Percentiles rank a stretch among this genome's conserved stretches.
These are phyloP conservation scores for Catharus ustulatus DNA, from an alignment of 2,797 vertebrate genomes.

Conservation along the genomic window DNA sequence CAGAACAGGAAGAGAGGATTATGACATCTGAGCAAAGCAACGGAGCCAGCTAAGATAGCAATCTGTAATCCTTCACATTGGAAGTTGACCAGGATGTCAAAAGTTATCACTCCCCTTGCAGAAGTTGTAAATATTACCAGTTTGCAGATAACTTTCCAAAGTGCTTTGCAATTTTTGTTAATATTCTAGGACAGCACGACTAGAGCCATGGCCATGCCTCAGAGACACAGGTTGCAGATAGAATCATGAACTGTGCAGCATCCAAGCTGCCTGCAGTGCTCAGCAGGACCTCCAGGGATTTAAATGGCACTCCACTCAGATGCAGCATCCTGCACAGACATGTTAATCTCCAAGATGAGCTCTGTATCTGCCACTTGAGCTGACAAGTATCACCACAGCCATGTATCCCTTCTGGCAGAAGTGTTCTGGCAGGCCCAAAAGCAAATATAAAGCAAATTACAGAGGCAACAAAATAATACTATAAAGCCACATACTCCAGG, in stretches of 20 bases:
- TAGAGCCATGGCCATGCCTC: neutral
- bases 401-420: neutral
- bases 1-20: slow-evolving; percentile 46
- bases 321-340: neutral
- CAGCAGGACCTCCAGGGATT: neutral
- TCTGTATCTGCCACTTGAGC: neutral
- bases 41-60: neutral
- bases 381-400: neutral
- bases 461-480: slow-evolving; percentile 31
- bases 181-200: neutral
- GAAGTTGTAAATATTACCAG: neutral
- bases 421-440: slow-evolving; percentile 69
- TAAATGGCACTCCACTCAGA: neutral
- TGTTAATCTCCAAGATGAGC: neutral
- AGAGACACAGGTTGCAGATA: neutral
- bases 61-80: slow-evolving; percentile 29
- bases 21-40: slow-evolving; percentile 18
- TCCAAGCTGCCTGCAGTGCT: neutral
- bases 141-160: neutral
- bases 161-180: neutral
- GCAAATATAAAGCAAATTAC: slow-evolving; percentile 46
- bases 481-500: slow-evolving; percentile 38
- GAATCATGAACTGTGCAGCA: neutral
- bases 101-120: slow-evolving; percentile 7
- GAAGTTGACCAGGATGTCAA: neutral